A percentile compares a stretch with the other conserved stretches of the same genome.
Evolutionary conservation across 1,140 invertebrate species (phyloP).

Genomic region (Diorhabda carinulata): DNA sequence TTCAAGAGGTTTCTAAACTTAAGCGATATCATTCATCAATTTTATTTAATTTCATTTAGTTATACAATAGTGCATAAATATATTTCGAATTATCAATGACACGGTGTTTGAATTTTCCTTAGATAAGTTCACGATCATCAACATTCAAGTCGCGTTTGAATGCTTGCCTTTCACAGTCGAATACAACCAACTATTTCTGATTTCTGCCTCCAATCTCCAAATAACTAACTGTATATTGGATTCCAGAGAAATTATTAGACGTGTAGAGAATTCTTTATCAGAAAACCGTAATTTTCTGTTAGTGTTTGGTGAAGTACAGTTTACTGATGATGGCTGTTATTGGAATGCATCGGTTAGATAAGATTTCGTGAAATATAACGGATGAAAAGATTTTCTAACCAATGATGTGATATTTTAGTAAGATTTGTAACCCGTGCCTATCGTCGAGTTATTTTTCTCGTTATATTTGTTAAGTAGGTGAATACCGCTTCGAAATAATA

Average conservation of each 20-base stretch:
- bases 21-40: too few relatives aligned
- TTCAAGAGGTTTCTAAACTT: too few relatives aligned
- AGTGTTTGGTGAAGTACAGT: background rate
- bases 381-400: background rate
- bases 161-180: background rate
- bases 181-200: background rate
- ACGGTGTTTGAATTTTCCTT: background rate
- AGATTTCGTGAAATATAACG: background rate
- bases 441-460: background rate
- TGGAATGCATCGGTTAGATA: background rate
- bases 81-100: too few relatives aligned
- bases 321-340: background rate
- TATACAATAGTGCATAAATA: too few relatives aligned
- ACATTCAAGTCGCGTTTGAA: background rate
- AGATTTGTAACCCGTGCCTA: background rate
- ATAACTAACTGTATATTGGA: constrained; percentile 2
- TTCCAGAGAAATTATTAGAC: background rate
- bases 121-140: background rate
- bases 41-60: too few relatives aligned
- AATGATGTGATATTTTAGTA: background rate
- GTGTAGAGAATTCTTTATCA: background rate
- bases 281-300: background rate
- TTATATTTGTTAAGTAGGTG: background rate
- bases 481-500: background rate
- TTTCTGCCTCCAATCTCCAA: background rate